Evolutionary conservation across 2,113 vertebrate species (phyloP).

Genomic region (Oplegnathus fasciatus): DNA sequence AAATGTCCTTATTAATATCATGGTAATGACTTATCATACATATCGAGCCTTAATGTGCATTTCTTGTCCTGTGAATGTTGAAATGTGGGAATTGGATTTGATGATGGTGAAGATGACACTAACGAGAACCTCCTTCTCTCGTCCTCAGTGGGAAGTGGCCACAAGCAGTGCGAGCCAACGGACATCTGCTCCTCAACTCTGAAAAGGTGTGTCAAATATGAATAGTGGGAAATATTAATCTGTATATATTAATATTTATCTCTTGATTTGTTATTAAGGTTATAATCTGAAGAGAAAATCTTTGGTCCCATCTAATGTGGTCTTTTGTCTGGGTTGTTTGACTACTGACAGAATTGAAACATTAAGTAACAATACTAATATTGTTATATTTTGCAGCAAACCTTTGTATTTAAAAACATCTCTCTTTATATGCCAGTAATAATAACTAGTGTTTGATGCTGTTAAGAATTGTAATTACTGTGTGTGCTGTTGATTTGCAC

Average conservation of each 20-base stretch:
- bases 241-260: not conserved
- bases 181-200: constrained; percentile 96
- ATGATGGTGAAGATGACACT: not conserved
- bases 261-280: not conserved
- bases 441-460: constrained; percentile 14
- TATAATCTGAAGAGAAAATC: not conserved
- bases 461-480: constrained; percentile 4
- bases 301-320: not conserved
- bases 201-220: constrained; percentile 89
- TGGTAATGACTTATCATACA: too few relatives aligned
- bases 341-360: not conserved
- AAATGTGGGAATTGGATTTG: not conserved
- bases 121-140: not conserved
- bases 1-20: not conserved
- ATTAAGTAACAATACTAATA: not conserved
- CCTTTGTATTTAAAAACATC: not conserved
- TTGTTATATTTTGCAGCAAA: not conserved
- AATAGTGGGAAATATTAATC: not conserved
- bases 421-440: not conserved
- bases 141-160: constrained; percentile 93
- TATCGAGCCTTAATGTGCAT: not conserved
- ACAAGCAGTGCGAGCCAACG: constrained; percentile 94
- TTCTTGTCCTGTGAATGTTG: not conserved
- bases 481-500: constrained; percentile 12
- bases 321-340: not conserved